phyloP scores from a whole-genome alignment of 35 echinoderm and acorn worm species.

The Heliocidaris erythrogramma region DNA sequence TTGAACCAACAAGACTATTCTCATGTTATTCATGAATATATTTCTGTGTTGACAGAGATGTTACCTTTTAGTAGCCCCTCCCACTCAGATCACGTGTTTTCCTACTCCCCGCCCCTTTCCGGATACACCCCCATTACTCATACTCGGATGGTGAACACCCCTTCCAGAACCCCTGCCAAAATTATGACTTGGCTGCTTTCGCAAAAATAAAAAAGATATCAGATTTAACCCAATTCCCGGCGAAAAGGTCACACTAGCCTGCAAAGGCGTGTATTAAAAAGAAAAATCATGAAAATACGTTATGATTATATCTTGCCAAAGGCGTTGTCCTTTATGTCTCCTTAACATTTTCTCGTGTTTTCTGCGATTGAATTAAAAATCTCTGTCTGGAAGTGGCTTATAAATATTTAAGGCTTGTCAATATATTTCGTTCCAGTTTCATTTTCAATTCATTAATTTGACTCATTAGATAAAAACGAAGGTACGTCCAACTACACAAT shows the following conservation, averaged over 20 bases:
- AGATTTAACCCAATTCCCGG: not conserved
- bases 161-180: not conserved
- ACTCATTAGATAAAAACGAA: no score
- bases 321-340: no score
- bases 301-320: no score
- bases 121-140: not conserved
- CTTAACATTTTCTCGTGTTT: no score
- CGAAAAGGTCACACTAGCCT: not conserved
- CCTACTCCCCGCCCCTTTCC: not conserved
- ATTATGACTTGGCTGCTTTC: not conserved
- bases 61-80: not conserved
- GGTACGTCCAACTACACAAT: no score
- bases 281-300: no score
- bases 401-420: no score
- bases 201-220: not conserved
- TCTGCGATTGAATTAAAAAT: no score
- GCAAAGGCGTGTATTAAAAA: no score
- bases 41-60: not conserved
- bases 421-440: no score
- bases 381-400: no score
- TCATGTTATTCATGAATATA: not conserved
- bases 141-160: not conserved
- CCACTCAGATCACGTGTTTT: not conserved
- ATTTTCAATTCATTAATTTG: no score
- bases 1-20: not conserved